Evolutionary conservation across 2,888 invertebrate species (phyloP), one percentile per base, ranked within the genome.

Genomic region (Cantharis rufa): DNA sequence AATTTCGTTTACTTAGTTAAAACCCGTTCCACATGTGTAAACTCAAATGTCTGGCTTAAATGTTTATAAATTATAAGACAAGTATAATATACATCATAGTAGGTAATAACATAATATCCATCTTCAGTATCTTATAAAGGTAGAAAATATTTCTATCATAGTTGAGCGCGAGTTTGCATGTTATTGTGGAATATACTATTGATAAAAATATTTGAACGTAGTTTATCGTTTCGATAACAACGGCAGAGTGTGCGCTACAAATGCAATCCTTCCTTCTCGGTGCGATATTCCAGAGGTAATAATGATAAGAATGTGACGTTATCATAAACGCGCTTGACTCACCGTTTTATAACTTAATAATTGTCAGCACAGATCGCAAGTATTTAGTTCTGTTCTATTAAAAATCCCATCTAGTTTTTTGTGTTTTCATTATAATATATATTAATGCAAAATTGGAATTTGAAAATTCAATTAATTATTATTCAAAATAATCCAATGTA

Each of bases 241-340:
- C 61, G 28, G 66, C 73, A 62, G 76, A 72, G 76, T 70, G 76
- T 62, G 48, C 71, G 71, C 63, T 69, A 69, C 66, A 66, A 70
- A 63, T 61, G 15, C 71, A 71, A 71, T 74, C 71, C 71, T 62
- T 71, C 61, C 21, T 48, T n/a, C 63, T 32, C 61, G n/a, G 62
- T 48, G 2, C 62, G 48, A n/a, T 70, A 73, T 75, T 75, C 71
- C 75, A 27, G 75, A 75, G 75, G 75, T 75, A 71, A 62, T 15
- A 21, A 69, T 71, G 75, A 75, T 71, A 75, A 75, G 18, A 71
- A 13, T 62, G 64, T 74, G 74, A 74, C 70, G 70, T 74, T 63
- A 70, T 15, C 61, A 27, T 11, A 61, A 63, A 74, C 15, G 48
- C 63, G 74, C n/a, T 48, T 70, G 74, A 70, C 69, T 63, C 62